phyloP scores from a whole-genome alignment of 2,113 vertebrate species.

The Scartelaos histophorus region DNA sequence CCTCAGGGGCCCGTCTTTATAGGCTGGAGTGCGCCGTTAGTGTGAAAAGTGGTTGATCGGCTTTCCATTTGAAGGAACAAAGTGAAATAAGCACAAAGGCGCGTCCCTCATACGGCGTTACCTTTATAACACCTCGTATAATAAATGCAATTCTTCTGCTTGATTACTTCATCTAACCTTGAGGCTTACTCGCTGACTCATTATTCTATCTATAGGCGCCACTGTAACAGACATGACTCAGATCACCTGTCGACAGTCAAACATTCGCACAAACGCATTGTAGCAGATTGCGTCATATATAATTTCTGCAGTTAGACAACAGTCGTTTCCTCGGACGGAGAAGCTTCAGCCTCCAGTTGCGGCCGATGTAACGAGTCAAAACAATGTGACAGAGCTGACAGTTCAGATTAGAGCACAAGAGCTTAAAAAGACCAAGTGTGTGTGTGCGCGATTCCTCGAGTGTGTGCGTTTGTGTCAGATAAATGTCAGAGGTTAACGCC shows the following conservation, averaged over 20 bases:
- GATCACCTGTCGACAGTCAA: not conserved
- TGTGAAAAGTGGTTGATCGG: constrained; percentile 4
- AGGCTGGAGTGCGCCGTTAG: not conserved
- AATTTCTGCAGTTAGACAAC: not conserved
- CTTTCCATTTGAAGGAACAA: not conserved
- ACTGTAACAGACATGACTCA: not conserved
- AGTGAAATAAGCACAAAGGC: constrained; percentile 4
- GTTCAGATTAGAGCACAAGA: constrained; percentile 61
- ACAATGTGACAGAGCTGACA: constrained; percentile 72
- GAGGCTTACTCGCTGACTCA: too few species aligned
- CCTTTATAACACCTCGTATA: too few species aligned
- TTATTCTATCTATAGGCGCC: not conserved
- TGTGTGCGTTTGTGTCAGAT: constrained; percentile 27
- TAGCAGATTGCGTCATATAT: not conserved
- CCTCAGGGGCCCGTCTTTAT: constrained; percentile 21
- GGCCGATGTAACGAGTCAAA: constrained; percentile 63
- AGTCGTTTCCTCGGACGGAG: constrained; percentile 5
- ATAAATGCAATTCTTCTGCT: too few species aligned
- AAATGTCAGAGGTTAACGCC: constrained; percentile 69
- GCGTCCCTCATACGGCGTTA: too few species aligned
- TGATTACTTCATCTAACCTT: too few species aligned
- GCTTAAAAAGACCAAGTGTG: constrained; percentile 66
- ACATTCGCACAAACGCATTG: not conserved
- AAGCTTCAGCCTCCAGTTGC: constrained; percentile 38
- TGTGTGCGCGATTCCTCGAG: constrained; percentile 16